These are phyloP conservation scores for Centropus bengalensis DNA, from an alignment of 2,113 vertebrate genomes.

Conservation along the genomic window DNA sequence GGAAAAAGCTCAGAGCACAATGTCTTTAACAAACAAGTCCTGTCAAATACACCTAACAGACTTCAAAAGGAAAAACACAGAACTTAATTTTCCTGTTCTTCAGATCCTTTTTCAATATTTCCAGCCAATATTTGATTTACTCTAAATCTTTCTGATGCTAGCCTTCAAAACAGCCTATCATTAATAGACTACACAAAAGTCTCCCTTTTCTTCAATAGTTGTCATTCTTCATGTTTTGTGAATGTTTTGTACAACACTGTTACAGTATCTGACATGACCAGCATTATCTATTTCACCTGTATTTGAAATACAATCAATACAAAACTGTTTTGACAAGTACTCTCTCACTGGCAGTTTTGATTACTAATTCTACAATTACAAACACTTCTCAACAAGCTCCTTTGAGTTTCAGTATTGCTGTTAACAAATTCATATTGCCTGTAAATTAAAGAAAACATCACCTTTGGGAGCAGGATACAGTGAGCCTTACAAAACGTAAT, in stretches of 20 bases:
- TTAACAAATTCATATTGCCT: not conserved
- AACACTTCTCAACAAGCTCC: not conserved
- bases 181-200: not conserved
- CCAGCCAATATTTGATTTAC: not conserved
- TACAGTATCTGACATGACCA: not conserved
- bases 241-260: not conserved
- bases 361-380: not conserved
- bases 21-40: not conserved
- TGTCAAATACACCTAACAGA: not conserved
- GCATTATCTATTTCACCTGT: not conserved
- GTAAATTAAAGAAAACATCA: not conserved
- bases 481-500: not conserved
- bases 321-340: not conserved
- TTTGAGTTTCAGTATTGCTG: not conserved
- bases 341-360: not conserved
- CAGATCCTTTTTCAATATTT: not conserved
- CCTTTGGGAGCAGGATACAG: not conserved
- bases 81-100: not conserved
- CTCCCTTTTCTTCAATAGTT: not conserved
- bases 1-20: not conserved
- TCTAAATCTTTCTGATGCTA: not conserved
- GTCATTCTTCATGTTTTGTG: not conserved
- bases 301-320: not conserved
- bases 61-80: not conserved
- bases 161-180: not conserved